Conservation (phyloP, 2,888 invertebrate genomes). For the Cheilosia impressa region DNA sequence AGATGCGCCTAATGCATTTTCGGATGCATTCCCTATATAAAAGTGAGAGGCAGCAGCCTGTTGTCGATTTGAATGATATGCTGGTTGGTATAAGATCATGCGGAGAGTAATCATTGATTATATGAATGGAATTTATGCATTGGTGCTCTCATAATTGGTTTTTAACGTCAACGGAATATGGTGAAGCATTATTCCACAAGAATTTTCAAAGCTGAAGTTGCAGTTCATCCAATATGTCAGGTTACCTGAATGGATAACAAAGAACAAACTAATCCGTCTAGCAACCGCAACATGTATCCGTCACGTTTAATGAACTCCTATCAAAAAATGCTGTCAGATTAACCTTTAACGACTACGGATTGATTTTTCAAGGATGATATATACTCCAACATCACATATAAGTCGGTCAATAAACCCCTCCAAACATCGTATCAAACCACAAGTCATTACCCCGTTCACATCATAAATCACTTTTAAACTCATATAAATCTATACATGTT, state of each 20-base stretch:
- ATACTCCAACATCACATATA: slow-evolving; percentile 13
- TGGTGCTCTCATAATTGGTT: slow-evolving; percentile 16
- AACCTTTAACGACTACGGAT: slow-evolving; percentile 1
- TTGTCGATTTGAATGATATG: slow-evolving; percentile 31
- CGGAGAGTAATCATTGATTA: slow-evolving; percentile 21
- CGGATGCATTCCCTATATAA: slow-evolving; percentile 17
- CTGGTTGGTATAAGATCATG: slow-evolving; percentile 30
- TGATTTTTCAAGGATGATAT: slow-evolving; percentile 7
- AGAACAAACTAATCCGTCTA: not conserved
- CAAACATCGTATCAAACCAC: slow-evolving; percentile 10
- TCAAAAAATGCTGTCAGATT: slow-evolving; percentile 47
- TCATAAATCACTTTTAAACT: slow-evolving; percentile 65
- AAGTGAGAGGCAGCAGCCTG: slow-evolving; percentile 27
- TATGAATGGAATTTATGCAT: slow-evolving; percentile 2
- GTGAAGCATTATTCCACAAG: not conserved
- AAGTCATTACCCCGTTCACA: slow-evolving; percentile 26
- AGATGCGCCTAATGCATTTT: slow-evolving; percentile 43
- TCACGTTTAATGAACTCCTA: slow-evolving; percentile 26
- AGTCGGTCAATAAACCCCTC: slow-evolving; percentile 54
- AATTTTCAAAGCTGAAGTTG: not conserved
- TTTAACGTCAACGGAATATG: not conserved
- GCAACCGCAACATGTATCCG: slow-evolving; percentile 31
- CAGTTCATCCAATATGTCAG: not conserved
- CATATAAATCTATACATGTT: slow-evolving; percentile 23
- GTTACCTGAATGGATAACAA: not conserved